These are phyloP conservation scores for Pandemis cinnamomeana DNA, from an alignment of 2,888 invertebrate genomes.

Conservation along the genomic window DNA sequence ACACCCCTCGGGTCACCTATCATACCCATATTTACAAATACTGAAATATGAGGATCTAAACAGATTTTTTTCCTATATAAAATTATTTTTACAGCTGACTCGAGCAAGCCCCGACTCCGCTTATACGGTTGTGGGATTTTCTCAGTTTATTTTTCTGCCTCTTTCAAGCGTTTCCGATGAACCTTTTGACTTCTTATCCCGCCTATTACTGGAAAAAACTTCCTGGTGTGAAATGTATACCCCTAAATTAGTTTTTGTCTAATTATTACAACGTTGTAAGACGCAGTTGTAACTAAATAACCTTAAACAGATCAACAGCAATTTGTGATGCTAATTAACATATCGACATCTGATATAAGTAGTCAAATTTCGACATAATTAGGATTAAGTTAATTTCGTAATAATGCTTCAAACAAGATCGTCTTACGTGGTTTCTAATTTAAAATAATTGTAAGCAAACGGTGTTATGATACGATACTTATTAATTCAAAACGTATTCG, in stretches of 20 bases:
- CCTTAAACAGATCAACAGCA: neutral
- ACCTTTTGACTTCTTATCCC: too few species aligned
- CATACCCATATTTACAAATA: slow-evolving; percentile 26
- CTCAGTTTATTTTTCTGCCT: too few species aligned
- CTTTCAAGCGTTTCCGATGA: too few species aligned
- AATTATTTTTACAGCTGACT: neutral
- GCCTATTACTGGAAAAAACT: too few species aligned
- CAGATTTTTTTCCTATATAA: neutral
- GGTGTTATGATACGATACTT: neutral
- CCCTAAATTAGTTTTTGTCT: neutral
- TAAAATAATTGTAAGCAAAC: slow-evolving; percentile 2
- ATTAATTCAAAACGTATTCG: neutral
- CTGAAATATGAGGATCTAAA: slow-evolving; percentile 20
- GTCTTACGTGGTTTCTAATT: neutral
- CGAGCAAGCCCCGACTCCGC: too few species aligned
- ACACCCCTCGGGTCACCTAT: slow-evolving; percentile 27
- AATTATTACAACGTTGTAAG: neutral
- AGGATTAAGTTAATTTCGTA: slow-evolving; percentile 14
- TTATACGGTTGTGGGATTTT: too few species aligned
- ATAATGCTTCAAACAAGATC: slow-evolving; percentile 14
- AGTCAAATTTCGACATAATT: slow-evolving; percentile 16
- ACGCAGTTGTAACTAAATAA: neutral
- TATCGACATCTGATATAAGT: neutral
- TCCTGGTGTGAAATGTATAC: neutral
- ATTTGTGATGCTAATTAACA: neutral